Evolutionary conservation across 2,797 vertebrate genomes (phyloP).

Genomic region (Paramormyrops hopkinsi): DNA sequence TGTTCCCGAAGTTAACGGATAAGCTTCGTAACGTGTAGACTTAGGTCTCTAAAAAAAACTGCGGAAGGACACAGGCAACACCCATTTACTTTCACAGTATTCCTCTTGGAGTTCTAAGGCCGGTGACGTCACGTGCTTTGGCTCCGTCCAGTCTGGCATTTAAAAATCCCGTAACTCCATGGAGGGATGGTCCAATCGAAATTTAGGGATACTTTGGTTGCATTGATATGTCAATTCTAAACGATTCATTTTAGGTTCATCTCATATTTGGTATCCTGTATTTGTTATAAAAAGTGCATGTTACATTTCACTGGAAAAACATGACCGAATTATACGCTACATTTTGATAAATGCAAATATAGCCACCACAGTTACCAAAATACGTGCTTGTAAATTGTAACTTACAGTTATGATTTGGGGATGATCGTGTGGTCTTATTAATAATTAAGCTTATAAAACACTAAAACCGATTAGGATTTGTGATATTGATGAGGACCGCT

Average conservation of each 20-base stretch:
- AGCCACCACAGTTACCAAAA: neutral
- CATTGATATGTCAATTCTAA: neutral
- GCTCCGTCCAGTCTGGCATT: conserved; percentile 68
- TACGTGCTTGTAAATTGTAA: neutral
- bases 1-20: neutral
- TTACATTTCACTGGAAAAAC: neutral
- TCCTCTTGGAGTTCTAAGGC: conserved; percentile 55
- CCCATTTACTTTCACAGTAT: conserved; percentile 18
- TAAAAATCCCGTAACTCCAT: conserved; percentile 37
- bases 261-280: neutral
- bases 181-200: conserved; percentile 7
- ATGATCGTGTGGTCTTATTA: neutral
- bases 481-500: neutral
- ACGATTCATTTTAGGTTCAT: neutral
- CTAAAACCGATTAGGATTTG: neutral
- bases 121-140: conserved; percentile 60
- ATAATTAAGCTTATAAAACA: neutral
- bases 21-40: neutral
- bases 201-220: neutral
- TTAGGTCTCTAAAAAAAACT: neutral
- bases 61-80: conserved; percentile 26
- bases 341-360: neutral
- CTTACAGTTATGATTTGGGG: neutral
- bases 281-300: neutral
- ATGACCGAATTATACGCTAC: neutral